phyloP scores from a whole-genome alignment of 2,888 invertebrate species.

The Nephrotoma guestfalica region DNA sequence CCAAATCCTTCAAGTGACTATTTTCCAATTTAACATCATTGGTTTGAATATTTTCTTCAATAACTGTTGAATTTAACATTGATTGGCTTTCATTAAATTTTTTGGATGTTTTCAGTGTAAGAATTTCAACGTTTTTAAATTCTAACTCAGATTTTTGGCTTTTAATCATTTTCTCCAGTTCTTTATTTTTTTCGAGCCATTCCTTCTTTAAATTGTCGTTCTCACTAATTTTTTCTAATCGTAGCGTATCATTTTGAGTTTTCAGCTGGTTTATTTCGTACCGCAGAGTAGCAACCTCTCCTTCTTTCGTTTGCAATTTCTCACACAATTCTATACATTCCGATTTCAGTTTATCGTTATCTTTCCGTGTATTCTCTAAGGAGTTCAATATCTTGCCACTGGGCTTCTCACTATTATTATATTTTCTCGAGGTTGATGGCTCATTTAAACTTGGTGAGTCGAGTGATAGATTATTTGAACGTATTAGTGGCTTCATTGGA shows the following conservation, averaged over 20 bases:
- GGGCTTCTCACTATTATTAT: background rate
- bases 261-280: constrained; percentile 11
- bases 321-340: constrained; percentile 10
- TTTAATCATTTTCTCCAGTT: constrained; percentile 11
- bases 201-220: constrained; percentile 10
- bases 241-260: constrained; percentile 10
- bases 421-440: background rate
- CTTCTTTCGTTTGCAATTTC: constrained; percentile 14
- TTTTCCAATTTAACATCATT: background rate
- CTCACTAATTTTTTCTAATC: constrained; percentile 11
- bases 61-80: background rate
- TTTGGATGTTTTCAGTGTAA: constrained; percentile 8
- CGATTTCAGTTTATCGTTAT: constrained; percentile 11
- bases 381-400: background rate
- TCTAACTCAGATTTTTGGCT: constrained; percentile 11
- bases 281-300: constrained; percentile 13
- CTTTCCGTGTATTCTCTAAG: constrained; percentile 1
- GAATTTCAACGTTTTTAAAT: constrained; percentile 13
- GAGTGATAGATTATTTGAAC: background rate
- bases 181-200: constrained; percentile 12
- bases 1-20: background rate
- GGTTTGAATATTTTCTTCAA: background rate
- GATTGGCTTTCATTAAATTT: constrained; percentile 10
- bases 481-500: background rate
- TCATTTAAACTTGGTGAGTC: background rate